phyloP scores from a whole-genome alignment of 2,797 vertebrate species.

The Notamacropus eugenii region DNA sequence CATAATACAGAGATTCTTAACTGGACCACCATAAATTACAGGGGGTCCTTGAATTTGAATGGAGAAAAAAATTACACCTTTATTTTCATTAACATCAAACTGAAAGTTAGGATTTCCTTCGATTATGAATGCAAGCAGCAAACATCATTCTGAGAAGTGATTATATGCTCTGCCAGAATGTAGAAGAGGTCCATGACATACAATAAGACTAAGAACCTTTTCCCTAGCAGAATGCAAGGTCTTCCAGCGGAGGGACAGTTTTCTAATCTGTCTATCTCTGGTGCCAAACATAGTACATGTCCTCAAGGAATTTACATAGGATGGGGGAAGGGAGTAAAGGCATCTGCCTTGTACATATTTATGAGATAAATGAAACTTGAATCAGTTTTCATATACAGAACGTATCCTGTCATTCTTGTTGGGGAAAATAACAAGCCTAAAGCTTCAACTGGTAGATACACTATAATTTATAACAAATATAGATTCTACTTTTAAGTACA shows the following conservation, averaged over 20 bases:
- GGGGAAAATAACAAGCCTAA: not conserved
- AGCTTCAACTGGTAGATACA: conserved; percentile 38
- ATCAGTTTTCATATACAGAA: conserved; percentile 28
- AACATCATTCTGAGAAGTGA: not conserved
- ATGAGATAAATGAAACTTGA: conserved; percentile 32
- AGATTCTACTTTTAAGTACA: not conserved
- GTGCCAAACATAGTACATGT: not conserved
- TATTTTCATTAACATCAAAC: not conserved
- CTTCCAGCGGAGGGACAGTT: not conserved
- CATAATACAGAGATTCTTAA: not conserved
- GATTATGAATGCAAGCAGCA: not conserved
- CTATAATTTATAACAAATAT: conserved; percentile 20
- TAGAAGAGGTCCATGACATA: not conserved
- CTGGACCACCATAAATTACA: not conserved
- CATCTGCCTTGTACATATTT: not conserved
- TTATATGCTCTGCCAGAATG: not conserved
- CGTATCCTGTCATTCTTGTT: conserved; percentile 32
- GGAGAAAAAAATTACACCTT: not conserved
- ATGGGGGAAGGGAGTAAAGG: not conserved
- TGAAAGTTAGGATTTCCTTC: not conserved
- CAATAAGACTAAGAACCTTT: not conserved
- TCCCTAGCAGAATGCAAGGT: not conserved
- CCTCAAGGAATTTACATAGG: not conserved
- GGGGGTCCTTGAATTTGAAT: not conserved
- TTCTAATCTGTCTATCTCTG: not conserved